Evolutionary conservation across 2,888 invertebrate species (phyloP), one percentile per base, ranked within the genome.

Genomic region (Drosophila putrida): DNA sequence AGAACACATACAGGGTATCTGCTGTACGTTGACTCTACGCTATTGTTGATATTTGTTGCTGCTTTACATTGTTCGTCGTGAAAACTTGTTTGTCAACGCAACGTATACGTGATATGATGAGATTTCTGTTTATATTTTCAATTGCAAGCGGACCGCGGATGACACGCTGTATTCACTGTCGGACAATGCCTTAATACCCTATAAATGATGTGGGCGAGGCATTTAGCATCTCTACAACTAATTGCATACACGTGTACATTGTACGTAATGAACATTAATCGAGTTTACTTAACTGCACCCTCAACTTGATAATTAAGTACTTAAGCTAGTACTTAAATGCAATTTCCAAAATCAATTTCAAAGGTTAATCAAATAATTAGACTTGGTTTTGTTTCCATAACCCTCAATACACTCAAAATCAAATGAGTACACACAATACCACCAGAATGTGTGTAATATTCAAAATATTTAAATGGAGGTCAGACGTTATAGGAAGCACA

Each of bases 51-150:
- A 25, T 33, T 36, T 28, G 13, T 11, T 13, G 8, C 13, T 47
- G 36, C n/a, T 43, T 43, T 44, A 28, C 43, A 46, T 46, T 36
- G 28, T 41, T 15, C 15, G 9, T 25, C 0, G 39, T 49, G 4
- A 13, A 61, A 65, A 72, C 47, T 51, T 10, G 57, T 64, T 69
- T 33, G 53, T 20, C 15, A 20, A 49, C 64, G 47, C 46, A 6
- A 35, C 75, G 75, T 75, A 75, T 75, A 75, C 75, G 61, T 71
- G 75, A 75, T 68, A 55, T 61, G 47, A 4, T 25, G 35, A 51
- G 64, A 13, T 60, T 63, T 54, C 38, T 38, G 1, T 57, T n/a
- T 25, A 39, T 28, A 9, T n/a, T 39, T 39, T 0, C 41, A 47
- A n/a, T 41, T 57, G 51, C 49, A 38, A 50, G 53, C 46, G 57